A percentile compares a stretch with the other conserved stretches of the same genome.
phyloP scores from a whole-genome alignment of 2,888 invertebrate genomes.

The Trissolcus japonicus region DNA sequence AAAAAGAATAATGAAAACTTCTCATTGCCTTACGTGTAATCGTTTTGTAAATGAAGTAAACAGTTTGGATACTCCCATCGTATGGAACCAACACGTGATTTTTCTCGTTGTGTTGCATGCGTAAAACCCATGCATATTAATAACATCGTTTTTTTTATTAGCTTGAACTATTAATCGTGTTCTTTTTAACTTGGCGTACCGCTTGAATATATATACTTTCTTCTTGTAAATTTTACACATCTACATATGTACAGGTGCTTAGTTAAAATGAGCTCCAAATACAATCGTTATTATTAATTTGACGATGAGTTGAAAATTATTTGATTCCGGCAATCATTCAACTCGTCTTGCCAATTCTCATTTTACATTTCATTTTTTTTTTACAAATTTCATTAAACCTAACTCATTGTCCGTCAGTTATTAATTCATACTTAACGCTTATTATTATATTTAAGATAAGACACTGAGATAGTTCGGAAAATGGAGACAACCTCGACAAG shows the following conservation, averaged over 20 bases:
- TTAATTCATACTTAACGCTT: too few species aligned
- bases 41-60: too few species aligned
- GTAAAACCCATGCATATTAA: not conserved
- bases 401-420: too few species aligned
- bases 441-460: not conserved
- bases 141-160: conserved; percentile 2
- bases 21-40: too few species aligned
- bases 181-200: conserved; percentile 2
- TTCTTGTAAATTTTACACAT: conserved; percentile 40
- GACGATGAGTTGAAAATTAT: conserved; percentile 1
- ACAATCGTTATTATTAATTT: not conserved
- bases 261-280: conserved; percentile 21
- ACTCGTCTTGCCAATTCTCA: not conserved
- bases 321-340: not conserved
- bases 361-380: too few species aligned
- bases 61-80: not conserved
- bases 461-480: not conserved
- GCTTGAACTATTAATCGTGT: not conserved
- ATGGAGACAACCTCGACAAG: not conserved
- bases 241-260: conserved; percentile 43
- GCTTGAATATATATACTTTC: conserved; percentile 17
- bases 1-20: too few species aligned
- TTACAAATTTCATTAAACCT: too few species aligned
- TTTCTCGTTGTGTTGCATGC: not conserved
- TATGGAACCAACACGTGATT: conserved; percentile 3